Percentiles rank a stretch among this genome's conserved stretches.
phyloP scores from a whole-genome alignment of 2,797 vertebrate species.

The Pangasius sanitwongsei region DNA sequence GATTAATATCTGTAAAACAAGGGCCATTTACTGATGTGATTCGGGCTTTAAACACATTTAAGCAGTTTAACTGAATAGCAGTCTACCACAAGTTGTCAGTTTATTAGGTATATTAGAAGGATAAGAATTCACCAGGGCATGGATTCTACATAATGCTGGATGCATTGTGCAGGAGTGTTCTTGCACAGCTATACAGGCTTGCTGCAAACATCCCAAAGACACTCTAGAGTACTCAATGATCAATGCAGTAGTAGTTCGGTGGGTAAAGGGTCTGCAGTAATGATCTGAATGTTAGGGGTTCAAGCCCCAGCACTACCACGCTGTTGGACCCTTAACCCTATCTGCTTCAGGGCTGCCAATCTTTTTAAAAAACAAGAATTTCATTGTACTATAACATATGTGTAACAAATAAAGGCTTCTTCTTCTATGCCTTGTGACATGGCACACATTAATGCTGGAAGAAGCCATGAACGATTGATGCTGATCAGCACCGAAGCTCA shows the following conservation, averaged over 20 bases:
- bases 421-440: neutral
- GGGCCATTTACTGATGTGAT: neutral
- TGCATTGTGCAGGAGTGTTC: neutral
- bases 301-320: neutral
- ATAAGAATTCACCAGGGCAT: neutral
- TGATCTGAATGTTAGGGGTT: neutral
- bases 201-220: neutral
- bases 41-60: slow-evolving; percentile 1
- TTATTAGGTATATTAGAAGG: neutral
- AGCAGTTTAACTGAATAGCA: neutral
- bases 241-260: neutral
- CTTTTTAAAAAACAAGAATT: neutral
- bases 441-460: neutral
- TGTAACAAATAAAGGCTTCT: neutral
- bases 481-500: neutral
- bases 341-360: neutral
- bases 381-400: neutral
- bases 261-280: too few species aligned
- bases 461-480: neutral
- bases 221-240: neutral
- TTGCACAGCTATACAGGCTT: neutral
- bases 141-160: neutral
- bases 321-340: neutral
- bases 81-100: neutral
- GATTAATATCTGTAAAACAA: slow-evolving; percentile 6